Base-by-base conservation (phyloP, 2,113 vertebrate genomes). In the Pithys albifrons region DNA sequence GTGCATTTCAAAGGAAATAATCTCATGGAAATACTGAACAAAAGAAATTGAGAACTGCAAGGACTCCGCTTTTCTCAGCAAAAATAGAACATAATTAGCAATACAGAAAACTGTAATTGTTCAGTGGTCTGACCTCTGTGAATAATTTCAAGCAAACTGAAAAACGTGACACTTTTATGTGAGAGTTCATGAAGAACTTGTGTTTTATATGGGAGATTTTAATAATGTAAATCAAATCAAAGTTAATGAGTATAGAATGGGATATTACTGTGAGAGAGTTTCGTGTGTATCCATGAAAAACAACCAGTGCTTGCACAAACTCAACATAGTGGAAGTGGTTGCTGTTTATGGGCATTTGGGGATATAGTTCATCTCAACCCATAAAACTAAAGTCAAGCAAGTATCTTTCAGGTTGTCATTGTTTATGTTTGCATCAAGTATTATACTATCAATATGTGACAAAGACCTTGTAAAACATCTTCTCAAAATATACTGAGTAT, bases 271-370 rank as follows among this genome's bases (percentile, higher is more conserved):
- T 27, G 55, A 65, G 14, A 79, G 19, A 6, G 6, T n/a, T 91
- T 65, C 58, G 3, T 35, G 8, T 52, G 10, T 12, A 39, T 55
- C 12, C 23, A 28, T 61, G 51, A 76, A 86, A 70, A 54, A 4
- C 29, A 74, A 15, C 3, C 31, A 23, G 17, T 58, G 10, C 45
- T 79, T 27, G 2, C 29, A 49, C 19, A 73, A 54, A 90, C 7
- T 62, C 12, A 45, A 46, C 16, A 2, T 45, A 31, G 45, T 3
- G 6, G 27, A 51, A 3, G 8, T 23, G 9, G 0, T 3, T 59
- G 22, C 19, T 72, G 18, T 35, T 74, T 52, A 35, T 65, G 22
- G 10, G 10, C 45, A 82, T 19, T 12, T 69, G 13, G 18, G 25
- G 7, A 58, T 66, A 67, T 5, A 48, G 4, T 37, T 58, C 54